Base-by-base conservation (phyloP, 2,797 vertebrate species). In the Mus spretus region DNA sequence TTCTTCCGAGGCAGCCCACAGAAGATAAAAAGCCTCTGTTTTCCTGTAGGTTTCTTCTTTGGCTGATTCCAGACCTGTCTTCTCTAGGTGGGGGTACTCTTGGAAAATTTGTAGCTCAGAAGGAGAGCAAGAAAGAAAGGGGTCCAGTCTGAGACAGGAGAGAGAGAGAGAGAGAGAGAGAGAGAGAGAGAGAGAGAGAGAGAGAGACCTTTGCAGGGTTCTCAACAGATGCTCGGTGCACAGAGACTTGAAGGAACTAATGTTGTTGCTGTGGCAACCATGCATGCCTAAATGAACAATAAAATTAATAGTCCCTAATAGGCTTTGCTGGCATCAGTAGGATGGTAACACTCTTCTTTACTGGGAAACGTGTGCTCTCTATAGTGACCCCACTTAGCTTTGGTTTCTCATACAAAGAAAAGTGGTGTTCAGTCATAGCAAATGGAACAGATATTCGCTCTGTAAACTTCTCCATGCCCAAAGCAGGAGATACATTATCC, bases 241-340 rank as follows among this genome's bases (percentile, higher is more conserved):
- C 89, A 87, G 70, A 97, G 85, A 26, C 82, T 96, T 95, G 47
- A 92, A 97, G 90, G 87, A 97, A 92, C 80, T 79, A 65, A 77
- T 88, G 86, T 59, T 65, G 96, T 97, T 97, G 93, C 97, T 96
- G 83, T 97, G 91, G 97, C 70, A 98, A 98, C 97, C 93, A 89
- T 78, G 96, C 87, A 96, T 96, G 96, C 83, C 75, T 96, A 96
- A 98, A 92, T 95, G 96, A 97, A 96, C 96, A 97, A 93, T 93
- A 95, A 97, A 97, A 98, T 97, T 93, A 97, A 97, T 85, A 96
- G 85, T 85, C 89, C 75, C 75, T 97, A 87, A 88, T 81, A 91
- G 96, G 85, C 59, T 96, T 96, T 12, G 1, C 83, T 89, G 74
- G 91, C 10, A 0, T 93, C 97, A 95, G 90, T 80, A 93, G 90